A percentile compares a stretch with the other conserved stretches of the same genome.
phyloP scores from a whole-genome alignment of 2,113 vertebrate genomes.

The Centropristis striata region DNA sequence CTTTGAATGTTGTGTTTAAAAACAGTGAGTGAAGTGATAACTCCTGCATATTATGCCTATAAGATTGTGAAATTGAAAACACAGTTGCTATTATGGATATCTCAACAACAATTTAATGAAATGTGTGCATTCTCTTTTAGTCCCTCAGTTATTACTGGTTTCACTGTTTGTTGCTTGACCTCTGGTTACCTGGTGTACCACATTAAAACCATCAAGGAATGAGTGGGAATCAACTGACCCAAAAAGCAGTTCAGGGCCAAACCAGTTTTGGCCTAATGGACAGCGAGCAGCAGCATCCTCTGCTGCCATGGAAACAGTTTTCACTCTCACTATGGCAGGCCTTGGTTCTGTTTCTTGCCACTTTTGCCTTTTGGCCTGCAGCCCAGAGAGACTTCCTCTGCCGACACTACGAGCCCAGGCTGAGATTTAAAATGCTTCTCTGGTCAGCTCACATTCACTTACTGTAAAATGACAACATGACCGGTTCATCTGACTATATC shows the following conservation, averaged over 20 bases:
- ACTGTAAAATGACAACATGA: conserved; percentile 6
- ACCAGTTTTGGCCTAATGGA: neutral
- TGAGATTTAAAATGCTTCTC: neutral
- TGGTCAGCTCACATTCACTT: conserved; percentile 8
- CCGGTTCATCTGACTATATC: neutral
- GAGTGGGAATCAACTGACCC: neutral
- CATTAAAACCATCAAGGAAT: neutral
- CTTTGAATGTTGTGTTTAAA: too few species aligned
- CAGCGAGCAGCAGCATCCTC: conserved; percentile 25
- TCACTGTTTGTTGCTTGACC: neutral
- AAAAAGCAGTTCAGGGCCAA: neutral
- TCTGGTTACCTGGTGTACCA: neutral
- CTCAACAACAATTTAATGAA: too few species aligned
- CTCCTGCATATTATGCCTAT: too few species aligned
- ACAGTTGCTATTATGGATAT: too few species aligned
- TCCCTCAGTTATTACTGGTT: too few species aligned
- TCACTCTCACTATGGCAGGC: neutral
- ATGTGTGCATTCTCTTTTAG: too few species aligned
- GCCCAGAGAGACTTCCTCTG: neutral
- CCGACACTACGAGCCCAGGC: neutral
- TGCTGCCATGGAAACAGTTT: conserved; percentile 46
- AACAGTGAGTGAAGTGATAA: too few species aligned
- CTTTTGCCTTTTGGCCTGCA: neutral
- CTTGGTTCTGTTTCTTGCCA: conserved; percentile 16
- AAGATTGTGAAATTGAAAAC: too few species aligned